phyloP scores from a whole-genome alignment of 2,113 vertebrate species.

The Lipophrys pholis region DNA sequence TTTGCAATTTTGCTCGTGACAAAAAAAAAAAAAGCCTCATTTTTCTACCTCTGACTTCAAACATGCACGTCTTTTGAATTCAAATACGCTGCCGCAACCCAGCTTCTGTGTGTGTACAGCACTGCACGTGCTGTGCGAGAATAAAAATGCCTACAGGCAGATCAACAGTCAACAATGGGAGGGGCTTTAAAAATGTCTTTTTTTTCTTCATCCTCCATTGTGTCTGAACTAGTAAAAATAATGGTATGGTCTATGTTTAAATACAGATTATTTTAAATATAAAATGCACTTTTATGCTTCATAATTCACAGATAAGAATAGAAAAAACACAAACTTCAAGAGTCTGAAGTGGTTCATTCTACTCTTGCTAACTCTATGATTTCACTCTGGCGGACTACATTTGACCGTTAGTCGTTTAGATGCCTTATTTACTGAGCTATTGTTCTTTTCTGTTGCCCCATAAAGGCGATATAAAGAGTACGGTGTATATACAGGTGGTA shows the following conservation, averaged over 20 bases:
- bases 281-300: background rate
- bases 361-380: constrained; percentile 75
- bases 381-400: constrained; percentile 70
- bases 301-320: background rate
- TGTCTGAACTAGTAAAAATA: background rate
- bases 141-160: constrained; percentile 11
- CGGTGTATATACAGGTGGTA: constrained; percentile 79
- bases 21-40: constrained; percentile 21
- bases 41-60: background rate
- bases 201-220: background rate
- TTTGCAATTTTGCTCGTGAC: background rate
- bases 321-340: constrained; percentile 2
- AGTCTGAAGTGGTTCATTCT: constrained; percentile 60
- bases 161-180: background rate
- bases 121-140: background rate
- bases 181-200: background rate
- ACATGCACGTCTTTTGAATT: background rate
- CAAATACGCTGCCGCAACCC: background rate
- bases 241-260: background rate
- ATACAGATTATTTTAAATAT: background rate
- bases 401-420: constrained; percentile 83
- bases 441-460: constrained; percentile 70
- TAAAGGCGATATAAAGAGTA: constrained; percentile 73
- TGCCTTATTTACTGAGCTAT: constrained; percentile 84
- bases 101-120: background rate